phyloP scores from a whole-genome alignment of 2,797 vertebrate genomes.

The Eremophila alpestris region DNA sequence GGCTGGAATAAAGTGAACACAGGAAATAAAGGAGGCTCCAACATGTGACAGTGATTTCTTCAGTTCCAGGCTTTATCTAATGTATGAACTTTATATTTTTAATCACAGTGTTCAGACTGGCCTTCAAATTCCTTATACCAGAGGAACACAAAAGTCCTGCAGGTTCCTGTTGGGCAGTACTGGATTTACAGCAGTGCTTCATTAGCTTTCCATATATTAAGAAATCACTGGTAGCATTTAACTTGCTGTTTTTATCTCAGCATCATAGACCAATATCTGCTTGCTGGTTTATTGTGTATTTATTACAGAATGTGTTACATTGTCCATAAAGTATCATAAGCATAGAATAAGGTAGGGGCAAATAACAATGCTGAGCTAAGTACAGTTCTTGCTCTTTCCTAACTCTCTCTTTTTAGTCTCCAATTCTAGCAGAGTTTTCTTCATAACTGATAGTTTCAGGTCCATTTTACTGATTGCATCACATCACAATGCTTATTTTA shows the following conservation, averaged over 20 bases:
- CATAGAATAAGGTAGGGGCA: not conserved
- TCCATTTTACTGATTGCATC: not conserved
- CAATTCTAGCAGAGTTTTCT: not conserved
- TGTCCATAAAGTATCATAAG: not conserved
- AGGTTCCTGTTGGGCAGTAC: not conserved
- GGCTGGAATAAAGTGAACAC: not conserved
- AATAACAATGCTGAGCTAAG: not conserved
- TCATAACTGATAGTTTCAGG: not conserved
- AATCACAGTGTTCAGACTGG: not conserved
- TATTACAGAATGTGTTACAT: not conserved
- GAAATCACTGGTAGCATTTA: not conserved
- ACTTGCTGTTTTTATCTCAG: not conserved
- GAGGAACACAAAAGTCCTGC: not conserved
- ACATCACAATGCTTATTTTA: not conserved
- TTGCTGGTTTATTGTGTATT: not conserved
- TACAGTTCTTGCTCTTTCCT: not conserved
- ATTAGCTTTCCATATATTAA: not conserved
- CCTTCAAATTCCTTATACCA: not conserved
- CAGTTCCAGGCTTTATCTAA: not conserved
- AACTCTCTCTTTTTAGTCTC: not conserved
- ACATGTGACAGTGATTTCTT: not conserved
- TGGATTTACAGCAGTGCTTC: not conserved
- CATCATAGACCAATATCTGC: not conserved
- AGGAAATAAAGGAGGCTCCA: not conserved
- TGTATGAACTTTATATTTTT: not conserved